Evolutionary conservation across 1,140 invertebrate genomes (phyloP).

Genomic region (Magallana ariakensis): DNA sequence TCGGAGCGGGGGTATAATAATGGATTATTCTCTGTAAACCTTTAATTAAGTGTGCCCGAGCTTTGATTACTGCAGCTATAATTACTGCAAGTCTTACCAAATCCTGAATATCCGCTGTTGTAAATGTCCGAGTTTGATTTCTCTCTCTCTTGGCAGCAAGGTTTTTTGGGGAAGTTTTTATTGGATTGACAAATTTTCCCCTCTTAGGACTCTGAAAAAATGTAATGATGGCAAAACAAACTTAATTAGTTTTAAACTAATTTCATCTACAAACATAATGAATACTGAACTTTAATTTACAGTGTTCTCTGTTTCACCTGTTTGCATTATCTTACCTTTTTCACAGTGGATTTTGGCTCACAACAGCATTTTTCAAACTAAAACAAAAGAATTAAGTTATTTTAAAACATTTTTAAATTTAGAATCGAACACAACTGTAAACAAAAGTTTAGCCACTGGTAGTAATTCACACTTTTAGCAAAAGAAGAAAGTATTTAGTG

Average conservation of each 20-base stretch:
- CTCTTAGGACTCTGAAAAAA: background rate
- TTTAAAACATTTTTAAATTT: too few species aligned
- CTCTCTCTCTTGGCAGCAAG: background rate
- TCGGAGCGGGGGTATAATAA: too few species aligned
- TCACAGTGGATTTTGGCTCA: background rate
- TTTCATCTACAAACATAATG: background rate
- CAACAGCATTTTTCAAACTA: conserved; percentile 44
- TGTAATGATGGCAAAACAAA: background rate
- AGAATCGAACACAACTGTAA: too few species aligned
- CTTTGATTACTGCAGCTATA: too few species aligned
- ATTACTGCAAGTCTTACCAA: background rate
- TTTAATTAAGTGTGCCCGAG: too few species aligned
- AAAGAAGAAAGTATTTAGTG: too few species aligned
- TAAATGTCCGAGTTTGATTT: conserved; percentile 1
- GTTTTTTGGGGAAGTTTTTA: background rate
- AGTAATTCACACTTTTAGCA: too few species aligned
- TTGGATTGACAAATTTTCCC: background rate
- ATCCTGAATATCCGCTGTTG: background rate
- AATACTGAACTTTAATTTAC: background rate
- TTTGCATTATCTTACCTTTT: background rate
- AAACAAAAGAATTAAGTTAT: background rate
- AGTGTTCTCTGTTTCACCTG: background rate
- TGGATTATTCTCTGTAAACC: too few species aligned
- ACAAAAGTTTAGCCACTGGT: too few species aligned
- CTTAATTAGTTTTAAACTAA: background rate